These are phyloP conservation scores for Lypha dubia DNA, from an alignment of 2,888 invertebrate genomes.

Conservation along the genomic window DNA sequence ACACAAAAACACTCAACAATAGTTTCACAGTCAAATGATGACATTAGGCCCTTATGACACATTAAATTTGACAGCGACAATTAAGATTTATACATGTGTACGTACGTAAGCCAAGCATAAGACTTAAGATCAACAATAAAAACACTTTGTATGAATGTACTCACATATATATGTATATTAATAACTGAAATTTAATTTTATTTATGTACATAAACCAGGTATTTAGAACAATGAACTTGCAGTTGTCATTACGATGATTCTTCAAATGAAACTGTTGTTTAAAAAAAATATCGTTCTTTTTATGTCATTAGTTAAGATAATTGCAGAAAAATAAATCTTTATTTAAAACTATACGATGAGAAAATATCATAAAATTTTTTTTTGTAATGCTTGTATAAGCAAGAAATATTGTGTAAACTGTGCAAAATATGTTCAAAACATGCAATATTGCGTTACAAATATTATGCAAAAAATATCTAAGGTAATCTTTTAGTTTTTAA, in stretches of 20 bases:
- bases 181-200: too few species aligned
- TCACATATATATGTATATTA: too few species aligned
- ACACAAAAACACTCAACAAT: neutral
- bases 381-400: neutral
- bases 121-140: neutral
- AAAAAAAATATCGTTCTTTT: slow-evolving; percentile 14
- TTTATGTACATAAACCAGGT: slow-evolving; percentile 5
- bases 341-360: slow-evolving; percentile 11
- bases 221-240: slow-evolving; percentile 66
- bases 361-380: slow-evolving; percentile 1
- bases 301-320: slow-evolving; percentile 55
- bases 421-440: slow-evolving; percentile 59
- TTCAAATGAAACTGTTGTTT: slow-evolving; percentile 17
- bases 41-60: slow-evolving; percentile 19
- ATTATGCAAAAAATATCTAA: slow-evolving; percentile 69
- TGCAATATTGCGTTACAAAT: slow-evolving; percentile 67
- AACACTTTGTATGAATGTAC: too few species aligned
- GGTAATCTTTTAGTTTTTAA: slow-evolving; percentile 50
- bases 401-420: slow-evolving; percentile 20
- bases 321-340: slow-evolving; percentile 22
- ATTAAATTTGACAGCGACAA: slow-evolving; percentile 28
- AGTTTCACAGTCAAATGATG: slow-evolving; percentile 33
- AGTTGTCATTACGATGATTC: slow-evolving; percentile 10
- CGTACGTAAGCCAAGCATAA: neutral
- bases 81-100: neutral